A percentile compares a stretch with the other conserved stretches of the same genome.
These are phyloP conservation scores for Blastomussa wellsi DNA, from an alignment of 92 coral and sea anemone genomes.

Conservation along the genomic window DNA sequence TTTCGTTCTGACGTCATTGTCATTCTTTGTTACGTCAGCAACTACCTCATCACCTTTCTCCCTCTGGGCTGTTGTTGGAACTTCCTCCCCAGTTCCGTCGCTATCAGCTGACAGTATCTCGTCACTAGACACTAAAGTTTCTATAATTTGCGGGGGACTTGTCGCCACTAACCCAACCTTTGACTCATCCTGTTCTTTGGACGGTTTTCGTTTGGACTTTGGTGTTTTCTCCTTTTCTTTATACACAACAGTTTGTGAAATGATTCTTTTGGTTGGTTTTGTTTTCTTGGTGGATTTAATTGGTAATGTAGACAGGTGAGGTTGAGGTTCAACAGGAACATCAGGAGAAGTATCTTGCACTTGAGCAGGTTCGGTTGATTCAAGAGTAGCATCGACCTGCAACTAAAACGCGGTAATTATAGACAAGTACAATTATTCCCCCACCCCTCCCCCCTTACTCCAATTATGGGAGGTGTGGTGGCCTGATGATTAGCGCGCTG, in stretches of 20 bases:
- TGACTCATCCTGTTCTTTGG: neutral
- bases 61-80: neutral
- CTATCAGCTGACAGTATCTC: neutral
- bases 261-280: slow-evolving; percentile 56
- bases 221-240: slow-evolving; percentile 19
- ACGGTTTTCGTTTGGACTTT: neutral
- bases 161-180: slow-evolving; percentile 9
- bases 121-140: slow-evolving; percentile 31
- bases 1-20: neutral
- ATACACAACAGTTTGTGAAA: slow-evolving; percentile 63
- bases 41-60: neutral
- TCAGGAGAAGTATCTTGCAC: neutral
- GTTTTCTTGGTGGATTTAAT: slow-evolving; percentile 38
- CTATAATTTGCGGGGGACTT: slow-evolving; percentile 3
- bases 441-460: neutral
- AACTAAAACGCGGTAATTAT: neutral
- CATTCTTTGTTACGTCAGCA: neutral
- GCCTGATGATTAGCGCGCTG: too few species aligned
- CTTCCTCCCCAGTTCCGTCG: slow-evolving; percentile 7
- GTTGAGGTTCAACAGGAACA: neutral
- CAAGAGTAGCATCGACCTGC: neutral
- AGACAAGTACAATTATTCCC: neutral
- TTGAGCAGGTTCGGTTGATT: neutral
- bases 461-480: too few species aligned
- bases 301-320: slow-evolving; percentile 16